These are phyloP conservation scores for Sorex fumeus DNA, from an alignment of 2,113 vertebrate genomes.

Conservation along the genomic window DNA sequence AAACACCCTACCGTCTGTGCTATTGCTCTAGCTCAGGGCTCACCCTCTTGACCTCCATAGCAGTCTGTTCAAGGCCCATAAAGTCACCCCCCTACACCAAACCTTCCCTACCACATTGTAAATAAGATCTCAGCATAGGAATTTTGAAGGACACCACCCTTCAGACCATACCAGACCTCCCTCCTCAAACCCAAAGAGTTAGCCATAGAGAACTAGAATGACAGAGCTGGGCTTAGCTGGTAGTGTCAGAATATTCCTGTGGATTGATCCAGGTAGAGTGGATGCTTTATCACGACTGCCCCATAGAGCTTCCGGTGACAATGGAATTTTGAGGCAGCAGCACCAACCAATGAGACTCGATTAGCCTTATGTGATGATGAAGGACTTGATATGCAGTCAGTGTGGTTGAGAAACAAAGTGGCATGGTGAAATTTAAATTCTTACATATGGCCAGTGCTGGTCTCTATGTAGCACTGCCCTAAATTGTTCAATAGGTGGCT, in stretches of 20 bases:
- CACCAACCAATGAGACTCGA: background rate
- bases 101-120: no score
- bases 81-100: no score
- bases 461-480: background rate
- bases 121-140: background rate
- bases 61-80: no score
- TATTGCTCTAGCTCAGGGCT: no score
- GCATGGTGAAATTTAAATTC: background rate
- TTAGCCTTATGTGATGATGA: background rate
- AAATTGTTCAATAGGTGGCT: background rate
- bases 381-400: background rate
- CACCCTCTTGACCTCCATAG: background rate
- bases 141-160: background rate
- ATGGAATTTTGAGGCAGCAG: background rate
- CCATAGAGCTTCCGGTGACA: background rate
- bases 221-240: background rate
- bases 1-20: no score
- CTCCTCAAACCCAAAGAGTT: background rate
- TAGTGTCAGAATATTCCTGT: background rate
- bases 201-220: background rate
- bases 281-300: no score
- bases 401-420: background rate
- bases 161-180: background rate
- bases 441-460: background rate
- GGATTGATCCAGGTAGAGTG: no score